A percentile compares a stretch with the other conserved stretches of the same genome.
phyloP scores from a whole-genome alignment of 2,797 vertebrate species.

The Pangasius krempfi region DNA sequence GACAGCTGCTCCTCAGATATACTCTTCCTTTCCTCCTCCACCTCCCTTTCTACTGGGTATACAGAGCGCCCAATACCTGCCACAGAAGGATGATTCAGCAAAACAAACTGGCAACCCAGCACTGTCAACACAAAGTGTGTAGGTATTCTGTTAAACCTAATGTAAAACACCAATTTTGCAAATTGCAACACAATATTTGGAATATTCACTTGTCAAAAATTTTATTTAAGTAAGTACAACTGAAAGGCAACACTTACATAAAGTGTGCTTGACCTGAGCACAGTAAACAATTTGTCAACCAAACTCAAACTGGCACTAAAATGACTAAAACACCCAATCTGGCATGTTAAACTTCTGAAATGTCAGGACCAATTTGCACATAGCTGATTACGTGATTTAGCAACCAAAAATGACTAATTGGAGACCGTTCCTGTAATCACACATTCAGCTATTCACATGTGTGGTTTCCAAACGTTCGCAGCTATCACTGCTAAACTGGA shows the following conservation, averaged over 20 bases:
- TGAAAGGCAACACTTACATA: conserved; percentile 16
- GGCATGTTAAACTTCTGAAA: conserved; percentile 48
- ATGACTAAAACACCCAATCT: conserved; percentile 55
- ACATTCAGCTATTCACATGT: conserved; percentile 42
- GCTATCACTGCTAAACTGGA: conserved; percentile 42
- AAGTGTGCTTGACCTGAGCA: conserved; percentile 38
- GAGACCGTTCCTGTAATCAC: conserved; percentile 47
- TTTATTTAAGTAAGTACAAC: conserved; percentile 15
- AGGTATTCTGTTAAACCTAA: not conserved
- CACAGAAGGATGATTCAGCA: conserved; percentile 21
- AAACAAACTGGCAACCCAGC: conserved; percentile 22
- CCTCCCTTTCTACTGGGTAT: conserved; percentile 84
- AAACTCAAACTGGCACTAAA: conserved; percentile 38
- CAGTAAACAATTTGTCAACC: conserved; percentile 43
- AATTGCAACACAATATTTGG: not conserved
- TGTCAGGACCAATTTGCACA: conserved; percentile 44
- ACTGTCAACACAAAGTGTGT: not conserved
- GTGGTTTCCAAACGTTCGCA: conserved; percentile 54
- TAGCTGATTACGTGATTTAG: conserved; percentile 49
- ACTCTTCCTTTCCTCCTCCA: conserved; percentile 85
- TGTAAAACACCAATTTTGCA: not conserved
- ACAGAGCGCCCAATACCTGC: conserved; percentile 77
- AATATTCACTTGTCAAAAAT: conserved; percentile 11
- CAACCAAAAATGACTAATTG: conserved; percentile 52
- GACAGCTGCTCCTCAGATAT: conserved; percentile 87